These are phyloP conservation scores for Helleia helle DNA, from an alignment of 2,888 invertebrate species.

Conservation along the genomic window DNA sequence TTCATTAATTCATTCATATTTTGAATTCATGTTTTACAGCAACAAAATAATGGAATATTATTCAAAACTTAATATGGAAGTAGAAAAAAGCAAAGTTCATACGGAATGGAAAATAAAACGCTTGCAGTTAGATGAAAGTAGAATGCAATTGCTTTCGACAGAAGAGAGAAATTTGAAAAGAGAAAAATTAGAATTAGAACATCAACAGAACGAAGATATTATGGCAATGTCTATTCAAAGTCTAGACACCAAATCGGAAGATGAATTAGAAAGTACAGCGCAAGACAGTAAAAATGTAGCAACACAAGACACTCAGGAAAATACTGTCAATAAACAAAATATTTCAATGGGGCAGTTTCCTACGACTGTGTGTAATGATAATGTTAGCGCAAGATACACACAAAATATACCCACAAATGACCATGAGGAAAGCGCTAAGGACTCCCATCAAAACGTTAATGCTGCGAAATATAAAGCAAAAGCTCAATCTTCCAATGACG, in stretches of 20 bases:
- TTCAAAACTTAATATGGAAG: conserved; percentile 74
- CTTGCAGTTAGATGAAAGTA: conserved; percentile 53
- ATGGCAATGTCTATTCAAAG: conserved; percentile 54
- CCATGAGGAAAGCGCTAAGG: background rate
- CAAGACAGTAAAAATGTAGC: conserved; percentile 13
- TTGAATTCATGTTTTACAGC: conserved; percentile 60
- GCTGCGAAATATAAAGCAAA: conserved; percentile 28
- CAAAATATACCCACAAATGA: conserved; percentile 12
- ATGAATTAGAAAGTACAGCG: conserved; percentile 23
- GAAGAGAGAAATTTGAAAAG: conserved; percentile 70
- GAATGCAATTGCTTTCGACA: conserved; percentile 60
- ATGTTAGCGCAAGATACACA: conserved; percentile 11
- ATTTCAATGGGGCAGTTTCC: too few species aligned
- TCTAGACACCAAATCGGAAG: conserved; percentile 32
- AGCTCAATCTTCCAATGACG: conserved; percentile 34
- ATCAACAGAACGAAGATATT: conserved; percentile 47
- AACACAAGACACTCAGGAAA: too few species aligned
- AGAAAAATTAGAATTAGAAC: conserved; percentile 65
- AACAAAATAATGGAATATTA: conserved; percentile 77
- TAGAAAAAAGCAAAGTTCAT: conserved; percentile 70
- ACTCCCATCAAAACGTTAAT: conserved; percentile 20
- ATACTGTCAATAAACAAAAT: too few species aligned
- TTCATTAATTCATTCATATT: background rate
- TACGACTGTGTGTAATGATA: conserved; percentile 10
- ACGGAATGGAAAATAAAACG: conserved; percentile 74